Evolutionary conservation across 2,113 vertebrate genomes (phyloP).

Genomic region (Noturus placidus): DNA sequence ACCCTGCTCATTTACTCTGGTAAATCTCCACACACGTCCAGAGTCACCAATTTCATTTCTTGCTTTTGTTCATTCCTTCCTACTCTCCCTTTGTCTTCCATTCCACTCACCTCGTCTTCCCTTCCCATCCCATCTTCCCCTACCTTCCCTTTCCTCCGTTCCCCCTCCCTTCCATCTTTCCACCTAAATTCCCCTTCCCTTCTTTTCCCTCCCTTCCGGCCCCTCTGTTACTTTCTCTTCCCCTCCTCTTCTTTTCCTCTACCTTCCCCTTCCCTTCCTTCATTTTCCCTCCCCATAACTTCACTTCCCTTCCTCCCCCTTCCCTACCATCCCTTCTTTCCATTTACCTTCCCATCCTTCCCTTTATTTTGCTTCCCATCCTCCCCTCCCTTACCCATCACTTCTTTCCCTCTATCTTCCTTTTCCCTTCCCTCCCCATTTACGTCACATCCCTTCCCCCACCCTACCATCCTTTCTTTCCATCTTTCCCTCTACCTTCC

Average conservation of each 20-base stretch:
- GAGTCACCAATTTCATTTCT: background rate
- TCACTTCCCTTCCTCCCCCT: background rate
- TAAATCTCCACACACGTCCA: background rate
- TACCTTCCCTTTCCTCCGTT: background rate
- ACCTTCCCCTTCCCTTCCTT: background rate
- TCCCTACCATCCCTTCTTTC: background rate
- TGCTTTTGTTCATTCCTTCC: no score
- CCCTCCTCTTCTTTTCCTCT: background rate
- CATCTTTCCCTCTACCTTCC: background rate
- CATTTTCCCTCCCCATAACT: no score
- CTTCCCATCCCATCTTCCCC: background rate
- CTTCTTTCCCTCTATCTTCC: background rate
- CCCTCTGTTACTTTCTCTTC: background rate
- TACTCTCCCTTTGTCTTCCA: background rate
- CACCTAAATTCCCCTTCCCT: background rate
- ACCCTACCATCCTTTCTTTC: background rate
- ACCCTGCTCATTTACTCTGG: background rate
- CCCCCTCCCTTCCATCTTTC: no score
- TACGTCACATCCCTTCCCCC: background rate
- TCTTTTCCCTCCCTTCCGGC: background rate
- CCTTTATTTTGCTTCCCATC: background rate
- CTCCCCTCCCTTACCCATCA: background rate
- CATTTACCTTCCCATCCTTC: background rate
- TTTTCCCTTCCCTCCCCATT: background rate
- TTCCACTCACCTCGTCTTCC: no score